A percentile compares a stretch with the other conserved stretches of the same genome.
Evolutionary conservation across 2,113 vertebrate genomes (phyloP).

Genomic region (Sporophila hypoxantha): DNA sequence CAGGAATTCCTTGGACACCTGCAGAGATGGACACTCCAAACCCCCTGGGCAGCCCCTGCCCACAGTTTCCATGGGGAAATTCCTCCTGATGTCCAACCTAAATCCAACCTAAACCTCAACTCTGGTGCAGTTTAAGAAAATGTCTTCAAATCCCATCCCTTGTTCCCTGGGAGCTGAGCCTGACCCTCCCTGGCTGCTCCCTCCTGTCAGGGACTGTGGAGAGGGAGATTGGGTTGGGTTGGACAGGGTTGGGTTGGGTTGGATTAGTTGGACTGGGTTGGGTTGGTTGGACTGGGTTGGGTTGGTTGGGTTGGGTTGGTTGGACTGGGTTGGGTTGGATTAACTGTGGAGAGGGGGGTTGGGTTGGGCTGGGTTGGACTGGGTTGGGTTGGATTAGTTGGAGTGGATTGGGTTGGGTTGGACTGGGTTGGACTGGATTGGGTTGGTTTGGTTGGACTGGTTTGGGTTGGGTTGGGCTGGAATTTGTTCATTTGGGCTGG

Average conservation of each 20-base stretch:
- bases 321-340: background rate
- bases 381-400: background rate
- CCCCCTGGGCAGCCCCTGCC: background rate
- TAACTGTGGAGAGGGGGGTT: too few species aligned
- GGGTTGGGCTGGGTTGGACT: too few species aligned
- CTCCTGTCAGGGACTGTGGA: background rate
- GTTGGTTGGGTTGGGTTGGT: background rate
- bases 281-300: too few species aligned
- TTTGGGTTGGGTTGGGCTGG: fast-evolving
- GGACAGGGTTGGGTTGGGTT: too few species aligned
- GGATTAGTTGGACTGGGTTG: background rate
- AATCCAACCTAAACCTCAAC: background rate
- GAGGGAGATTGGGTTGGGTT: fast-evolving
- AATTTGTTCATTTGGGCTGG: background rate
- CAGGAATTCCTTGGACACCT: background rate
- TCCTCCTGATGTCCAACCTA: background rate
- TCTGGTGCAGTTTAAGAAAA: background rate
- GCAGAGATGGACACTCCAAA: background rate
- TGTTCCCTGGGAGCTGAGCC: background rate
- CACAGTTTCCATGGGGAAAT: background rate
- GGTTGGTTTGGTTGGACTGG: too few species aligned
- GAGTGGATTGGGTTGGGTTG: background rate
- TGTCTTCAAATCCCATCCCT: background rate
- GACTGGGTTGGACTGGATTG: background rate
- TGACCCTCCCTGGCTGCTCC: background rate